Percentiles rank a stretch among this genome's conserved stretches.
Conservation (phyloP, 2,797 vertebrate species). For the Sebastiscus albofasciatus region DNA sequence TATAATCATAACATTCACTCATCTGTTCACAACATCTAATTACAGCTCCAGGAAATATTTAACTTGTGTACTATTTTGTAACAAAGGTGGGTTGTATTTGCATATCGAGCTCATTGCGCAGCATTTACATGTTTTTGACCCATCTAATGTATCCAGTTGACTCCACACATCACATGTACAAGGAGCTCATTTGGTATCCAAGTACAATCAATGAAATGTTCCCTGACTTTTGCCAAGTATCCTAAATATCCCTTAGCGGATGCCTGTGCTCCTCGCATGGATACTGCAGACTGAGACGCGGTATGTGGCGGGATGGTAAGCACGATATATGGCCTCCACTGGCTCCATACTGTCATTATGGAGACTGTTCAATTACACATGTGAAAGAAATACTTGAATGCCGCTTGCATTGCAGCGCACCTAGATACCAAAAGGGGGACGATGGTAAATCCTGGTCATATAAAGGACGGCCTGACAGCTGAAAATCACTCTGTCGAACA, state of each 20-base stretch:
- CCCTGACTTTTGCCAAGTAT: neutral
- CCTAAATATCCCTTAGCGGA: neutral
- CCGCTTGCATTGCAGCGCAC: slow-evolving; percentile 28
- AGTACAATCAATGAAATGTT: neutral
- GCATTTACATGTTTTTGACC: neutral
- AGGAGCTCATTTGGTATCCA: neutral
- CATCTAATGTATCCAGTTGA: neutral
- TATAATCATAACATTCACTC: slow-evolving; percentile 28
- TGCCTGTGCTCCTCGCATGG: slow-evolving; percentile 39
- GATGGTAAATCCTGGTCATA: slow-evolving; percentile 44
- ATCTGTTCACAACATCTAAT: slow-evolving; percentile 24
- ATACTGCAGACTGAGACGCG: slow-evolving; percentile 15
- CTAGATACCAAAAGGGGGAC: slow-evolving; percentile 40
- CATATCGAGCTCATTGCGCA: neutral
- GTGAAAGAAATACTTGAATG: slow-evolving; percentile 19
- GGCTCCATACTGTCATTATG: slow-evolving; percentile 15
- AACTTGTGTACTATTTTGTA: neutral
- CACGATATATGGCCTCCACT: slow-evolving; percentile 27
- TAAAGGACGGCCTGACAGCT: slow-evolving; percentile 27
- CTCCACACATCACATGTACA: neutral
- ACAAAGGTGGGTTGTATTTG: neutral
- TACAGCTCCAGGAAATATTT: slow-evolving; percentile 1
- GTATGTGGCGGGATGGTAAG: slow-evolving; percentile 31
- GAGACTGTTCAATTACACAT: slow-evolving; percentile 15
- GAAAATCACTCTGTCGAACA: slow-evolving; percentile 2